These are phyloP conservation scores for Graphium colonna DNA, from an alignment of 2,888 invertebrate species.

Conservation along the genomic window DNA sequence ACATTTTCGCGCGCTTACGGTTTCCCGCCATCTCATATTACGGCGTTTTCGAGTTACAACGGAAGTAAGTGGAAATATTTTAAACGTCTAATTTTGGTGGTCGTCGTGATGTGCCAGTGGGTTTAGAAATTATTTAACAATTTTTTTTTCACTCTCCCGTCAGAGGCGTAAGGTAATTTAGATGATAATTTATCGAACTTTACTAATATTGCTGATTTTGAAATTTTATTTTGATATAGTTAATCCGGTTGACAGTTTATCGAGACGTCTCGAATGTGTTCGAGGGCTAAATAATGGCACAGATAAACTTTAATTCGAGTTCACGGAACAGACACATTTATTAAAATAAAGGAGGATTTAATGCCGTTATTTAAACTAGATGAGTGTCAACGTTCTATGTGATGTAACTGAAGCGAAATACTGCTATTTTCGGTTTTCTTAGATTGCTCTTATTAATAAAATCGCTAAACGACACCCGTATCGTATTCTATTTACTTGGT, in stretches of 20 bases:
- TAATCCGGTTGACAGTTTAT: not conserved
- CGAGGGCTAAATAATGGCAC: slow-evolving; percentile 48
- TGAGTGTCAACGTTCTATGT: slow-evolving; percentile 62
- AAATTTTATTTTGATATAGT: not conserved
- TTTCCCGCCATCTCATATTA: slow-evolving; percentile 50
- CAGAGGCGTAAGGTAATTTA: slow-evolving; percentile 22
- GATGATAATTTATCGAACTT: slow-evolving; percentile 5
- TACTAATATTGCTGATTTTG: not conserved
- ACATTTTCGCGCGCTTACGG: slow-evolving; percentile 55
- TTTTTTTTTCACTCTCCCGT: not conserved
- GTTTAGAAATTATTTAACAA: slow-evolving; percentile 5
- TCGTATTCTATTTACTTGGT: not conserved
- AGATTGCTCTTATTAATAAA: slow-evolving; percentile 56
- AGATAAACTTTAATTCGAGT: slow-evolving; percentile 59
- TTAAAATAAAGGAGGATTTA: slow-evolving; percentile 44
- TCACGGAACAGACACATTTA: slow-evolving; percentile 42
- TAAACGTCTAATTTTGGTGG: slow-evolving; percentile 38
- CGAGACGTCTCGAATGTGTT: not conserved
- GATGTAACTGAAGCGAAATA: slow-evolving; percentile 52
- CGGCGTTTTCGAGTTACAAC: slow-evolving; percentile 45
- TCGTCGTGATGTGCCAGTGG: slow-evolving; percentile 33
- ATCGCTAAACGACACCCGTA: slow-evolving; percentile 28
- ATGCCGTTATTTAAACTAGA: slow-evolving; percentile 43
- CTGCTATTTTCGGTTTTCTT: slow-evolving; percentile 59
- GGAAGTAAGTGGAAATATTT: slow-evolving; percentile 57